Percentiles rank a stretch among this genome's conserved stretches.
These are phyloP conservation scores for Telmatochromis sp. DNA, from an alignment of 2,113 vertebrate species.

Conservation along the genomic window DNA sequence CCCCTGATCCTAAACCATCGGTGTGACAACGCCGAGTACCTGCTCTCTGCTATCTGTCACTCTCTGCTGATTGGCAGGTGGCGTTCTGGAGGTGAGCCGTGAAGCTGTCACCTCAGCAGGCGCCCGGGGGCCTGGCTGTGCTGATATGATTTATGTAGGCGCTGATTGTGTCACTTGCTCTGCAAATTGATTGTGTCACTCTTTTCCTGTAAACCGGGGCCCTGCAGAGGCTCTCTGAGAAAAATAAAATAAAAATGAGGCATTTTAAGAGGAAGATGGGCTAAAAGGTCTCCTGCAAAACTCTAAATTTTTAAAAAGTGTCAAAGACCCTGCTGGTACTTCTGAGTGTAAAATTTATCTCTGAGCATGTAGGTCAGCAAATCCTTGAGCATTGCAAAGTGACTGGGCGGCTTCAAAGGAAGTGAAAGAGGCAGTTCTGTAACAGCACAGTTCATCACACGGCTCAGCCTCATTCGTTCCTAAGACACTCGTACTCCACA, in stretches of 20 bases:
- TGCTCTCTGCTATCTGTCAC: slow-evolving; percentile 45
- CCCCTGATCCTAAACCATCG: neutral
- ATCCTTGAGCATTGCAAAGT: neutral
- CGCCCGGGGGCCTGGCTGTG: slow-evolving; percentile 37
- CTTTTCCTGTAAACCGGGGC: slow-evolving; percentile 38
- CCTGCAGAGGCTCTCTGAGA: neutral
- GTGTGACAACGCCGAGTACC: slow-evolving; percentile 11
- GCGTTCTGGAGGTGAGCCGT: slow-evolving; percentile 55
- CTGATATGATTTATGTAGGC: slow-evolving; percentile 65
- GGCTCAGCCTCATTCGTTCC: neutral
- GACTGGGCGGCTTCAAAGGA: neutral
- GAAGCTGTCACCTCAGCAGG: slow-evolving; percentile 50
- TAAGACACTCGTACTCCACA: neutral
- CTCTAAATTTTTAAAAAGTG: neutral
- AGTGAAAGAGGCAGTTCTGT: neutral
- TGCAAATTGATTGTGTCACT: slow-evolving; percentile 58
- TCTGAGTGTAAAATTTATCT: neutral
- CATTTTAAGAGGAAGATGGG: neutral
- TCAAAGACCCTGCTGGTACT: neutral
- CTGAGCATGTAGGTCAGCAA: slow-evolving; percentile 16
- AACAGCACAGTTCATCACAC: neutral
- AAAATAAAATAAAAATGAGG: neutral
- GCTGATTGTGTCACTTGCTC: slow-evolving; percentile 62
- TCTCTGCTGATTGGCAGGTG: slow-evolving; percentile 53
- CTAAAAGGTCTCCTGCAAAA: neutral